Evolutionary conservation across 2,113 vertebrate genomes (phyloP).

Genomic region (Reinhardtius hippoglossoides): DNA sequence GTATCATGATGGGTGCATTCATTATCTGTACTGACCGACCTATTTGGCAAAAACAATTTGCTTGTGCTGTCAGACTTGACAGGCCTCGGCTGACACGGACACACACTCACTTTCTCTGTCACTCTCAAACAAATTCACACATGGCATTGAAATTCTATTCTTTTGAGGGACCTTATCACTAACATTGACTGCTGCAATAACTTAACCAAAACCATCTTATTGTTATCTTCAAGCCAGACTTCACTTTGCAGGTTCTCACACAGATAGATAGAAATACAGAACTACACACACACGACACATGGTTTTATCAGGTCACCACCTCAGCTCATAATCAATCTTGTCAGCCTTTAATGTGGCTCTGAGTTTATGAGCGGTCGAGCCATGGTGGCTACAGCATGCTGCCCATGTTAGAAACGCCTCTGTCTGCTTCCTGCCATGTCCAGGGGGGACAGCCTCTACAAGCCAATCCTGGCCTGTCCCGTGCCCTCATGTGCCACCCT

Average conservation of each 20-base stretch:
- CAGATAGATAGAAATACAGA: conserved; percentile 7
- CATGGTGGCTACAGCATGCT: conserved; percentile 41
- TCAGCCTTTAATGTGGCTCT: conserved; percentile 58
- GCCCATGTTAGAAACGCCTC: conserved; percentile 64
- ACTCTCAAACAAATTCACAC: conserved; percentile 1
- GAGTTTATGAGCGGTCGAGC: conserved; percentile 42
- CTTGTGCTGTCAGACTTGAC: conserved; percentile 24
- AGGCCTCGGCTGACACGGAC: conserved; percentile 5
- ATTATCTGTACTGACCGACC: conserved; percentile 10
- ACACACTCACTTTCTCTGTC: conserved; percentile 14
- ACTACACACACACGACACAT: background rate
- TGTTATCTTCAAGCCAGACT: background rate
- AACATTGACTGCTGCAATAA: background rate
- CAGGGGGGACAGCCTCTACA: conserved; percentile 65
- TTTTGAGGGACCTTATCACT: background rate
- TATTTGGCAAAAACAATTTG: conserved; percentile 18
- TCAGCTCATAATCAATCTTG: conserved; percentile 56
- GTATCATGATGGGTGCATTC: conserved; percentile 12
- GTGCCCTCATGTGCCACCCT: conserved; percentile 75
- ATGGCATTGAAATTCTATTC: background rate
- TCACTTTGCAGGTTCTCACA: background rate
- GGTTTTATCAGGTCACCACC: conserved; percentile 28
- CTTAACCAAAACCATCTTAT: background rate
- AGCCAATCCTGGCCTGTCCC: conserved; percentile 59
- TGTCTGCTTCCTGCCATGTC: conserved; percentile 73